phyloP scores from a whole-genome alignment of 2,888 invertebrate genomes.

The Sisyra terminalis region DNA sequence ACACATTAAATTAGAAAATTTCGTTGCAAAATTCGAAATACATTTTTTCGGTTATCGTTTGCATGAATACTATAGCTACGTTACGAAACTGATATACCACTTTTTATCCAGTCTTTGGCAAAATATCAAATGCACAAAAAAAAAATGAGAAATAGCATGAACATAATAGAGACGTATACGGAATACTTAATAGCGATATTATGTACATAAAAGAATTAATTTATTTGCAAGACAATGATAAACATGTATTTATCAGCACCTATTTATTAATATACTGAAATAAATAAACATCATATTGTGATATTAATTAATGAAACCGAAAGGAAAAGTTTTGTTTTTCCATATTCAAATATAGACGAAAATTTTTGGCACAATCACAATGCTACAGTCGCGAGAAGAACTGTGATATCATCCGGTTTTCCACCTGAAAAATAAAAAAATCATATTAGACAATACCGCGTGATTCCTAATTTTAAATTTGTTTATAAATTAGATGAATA shows the following conservation, averaged over 20 bases:
- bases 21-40: too few species aligned
- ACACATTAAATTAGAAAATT: too few species aligned
- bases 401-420: conserved; percentile 97
- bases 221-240: neutral
- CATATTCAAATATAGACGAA: neutral
- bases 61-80: too few species aligned
- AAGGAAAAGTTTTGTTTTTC: neutral
- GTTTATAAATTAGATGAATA: too few species aligned
- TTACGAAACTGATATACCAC: too few species aligned
- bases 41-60: too few species aligned
- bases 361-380: conserved; percentile 29
- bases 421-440: conserved; percentile 57
- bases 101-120: neutral
- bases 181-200: too few species aligned
- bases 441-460: neutral
- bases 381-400: conserved; percentile 86
- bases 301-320: neutral
- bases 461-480: neutral
- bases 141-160: neutral
- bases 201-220: too few species aligned
- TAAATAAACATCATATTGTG: neutral
- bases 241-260: neutral
- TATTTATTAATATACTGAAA: neutral
- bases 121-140: neutral
- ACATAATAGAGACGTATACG: neutral